Conservation (phyloP, 2,113 vertebrate species). For the Syngnathoides biaculeatus region DNA sequence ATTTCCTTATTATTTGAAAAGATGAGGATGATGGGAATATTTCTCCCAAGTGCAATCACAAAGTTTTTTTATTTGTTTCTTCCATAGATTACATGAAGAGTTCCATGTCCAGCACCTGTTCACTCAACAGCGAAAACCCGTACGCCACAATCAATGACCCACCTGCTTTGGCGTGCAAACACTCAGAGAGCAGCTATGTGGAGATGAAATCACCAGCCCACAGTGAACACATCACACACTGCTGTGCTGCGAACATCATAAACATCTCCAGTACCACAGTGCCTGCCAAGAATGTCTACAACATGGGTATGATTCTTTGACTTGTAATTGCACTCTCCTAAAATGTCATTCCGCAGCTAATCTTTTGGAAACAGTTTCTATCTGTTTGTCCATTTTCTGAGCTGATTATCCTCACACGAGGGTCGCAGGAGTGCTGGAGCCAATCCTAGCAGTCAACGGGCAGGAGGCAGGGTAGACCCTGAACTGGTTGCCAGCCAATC, state of each 20-base stretch:
- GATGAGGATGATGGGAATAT: not conserved
- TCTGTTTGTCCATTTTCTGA: no score
- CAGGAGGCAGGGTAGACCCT: no score
- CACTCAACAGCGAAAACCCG: conserved; percentile 89
- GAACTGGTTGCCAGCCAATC: no score
- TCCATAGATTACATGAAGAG: conserved; percentile 84
- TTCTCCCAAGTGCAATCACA: not conserved
- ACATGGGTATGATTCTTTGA: conserved; percentile 78
- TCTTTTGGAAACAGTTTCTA: no score
- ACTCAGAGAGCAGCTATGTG: conserved; percentile 92
- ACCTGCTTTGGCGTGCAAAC: conserved; percentile 78
- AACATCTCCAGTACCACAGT: conserved; percentile 43
- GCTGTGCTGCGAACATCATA: conserved; percentile 73
- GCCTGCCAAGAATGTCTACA: conserved; percentile 85
- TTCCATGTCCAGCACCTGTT: conserved; percentile 88
- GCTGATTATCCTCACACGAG: no score
- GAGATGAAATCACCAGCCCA: conserved; percentile 90
- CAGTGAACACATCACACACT: conserved; percentile 67
- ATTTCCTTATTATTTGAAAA: not conserved
- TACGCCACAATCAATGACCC: conserved; percentile 94
- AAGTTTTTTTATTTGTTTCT: not conserved
- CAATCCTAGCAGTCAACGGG: no score
- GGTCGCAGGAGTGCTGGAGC: no score
- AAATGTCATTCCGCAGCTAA: no score
- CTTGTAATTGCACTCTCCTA: not conserved